Conservation (phyloP, 2,888 invertebrate species). For the Mythimna vitellina region DNA sequence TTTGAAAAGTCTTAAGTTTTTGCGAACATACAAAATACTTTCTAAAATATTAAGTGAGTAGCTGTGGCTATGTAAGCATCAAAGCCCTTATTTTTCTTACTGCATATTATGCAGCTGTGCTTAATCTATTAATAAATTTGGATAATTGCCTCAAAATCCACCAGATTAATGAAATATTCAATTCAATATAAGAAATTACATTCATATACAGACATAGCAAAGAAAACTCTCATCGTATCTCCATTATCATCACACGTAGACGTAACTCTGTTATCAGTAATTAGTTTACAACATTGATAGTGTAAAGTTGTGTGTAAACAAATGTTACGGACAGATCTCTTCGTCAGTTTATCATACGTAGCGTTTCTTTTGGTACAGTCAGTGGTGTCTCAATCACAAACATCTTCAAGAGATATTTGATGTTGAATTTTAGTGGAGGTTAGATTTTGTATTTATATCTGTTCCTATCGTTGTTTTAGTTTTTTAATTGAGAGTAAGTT, state of each 20-base stretch:
- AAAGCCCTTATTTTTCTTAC: too few relatives aligned
- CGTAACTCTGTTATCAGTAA: constrained; percentile 35
- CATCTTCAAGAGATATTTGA: neutral
- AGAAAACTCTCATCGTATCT: neutral
- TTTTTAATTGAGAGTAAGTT: neutral
- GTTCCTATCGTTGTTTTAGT: too few relatives aligned
- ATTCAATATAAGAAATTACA: too few relatives aligned
- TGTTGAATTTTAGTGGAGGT: neutral
- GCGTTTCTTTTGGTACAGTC: neutral
- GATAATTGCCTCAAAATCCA: too few relatives aligned
- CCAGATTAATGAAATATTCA: too few relatives aligned
- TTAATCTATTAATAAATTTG: too few relatives aligned
- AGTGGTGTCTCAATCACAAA: neutral
- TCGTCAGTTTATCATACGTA: neutral
- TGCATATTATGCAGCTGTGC: too few relatives aligned
- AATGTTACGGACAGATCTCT: constrained; percentile 10
- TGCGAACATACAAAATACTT: too few relatives aligned
- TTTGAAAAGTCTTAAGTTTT: too few relatives aligned
- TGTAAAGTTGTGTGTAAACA: constrained; percentile 26
- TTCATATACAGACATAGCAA: too few relatives aligned
- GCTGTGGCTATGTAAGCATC: too few relatives aligned
- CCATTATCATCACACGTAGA: neutral
- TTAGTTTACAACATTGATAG: constrained; percentile 33
- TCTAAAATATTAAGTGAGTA: too few relatives aligned
- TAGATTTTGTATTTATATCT: neutral